phyloP scores from a whole-genome alignment of 2,888 invertebrate genomes.

The Diloba caeruleocephala region DNA sequence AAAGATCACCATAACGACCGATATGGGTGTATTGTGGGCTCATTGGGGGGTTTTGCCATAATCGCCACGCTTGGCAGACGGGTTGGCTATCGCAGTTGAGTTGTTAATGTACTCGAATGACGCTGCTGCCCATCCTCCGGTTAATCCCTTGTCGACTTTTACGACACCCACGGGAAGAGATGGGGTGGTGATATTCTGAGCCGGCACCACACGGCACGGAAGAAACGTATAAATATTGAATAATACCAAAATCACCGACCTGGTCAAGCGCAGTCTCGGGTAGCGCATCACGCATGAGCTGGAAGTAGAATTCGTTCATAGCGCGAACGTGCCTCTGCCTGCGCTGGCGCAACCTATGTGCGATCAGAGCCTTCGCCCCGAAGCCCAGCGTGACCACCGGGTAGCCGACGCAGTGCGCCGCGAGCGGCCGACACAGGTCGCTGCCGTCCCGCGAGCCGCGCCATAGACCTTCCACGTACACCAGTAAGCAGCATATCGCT shows the following conservation, averaged over 20 bases:
- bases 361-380: constrained; percentile 97
- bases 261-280: constrained; percentile 88
- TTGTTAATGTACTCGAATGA: too few relatives aligned
- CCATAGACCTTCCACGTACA: constrained; percentile 97
- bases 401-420: constrained; percentile 98
- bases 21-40: too few relatives aligned
- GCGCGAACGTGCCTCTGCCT: constrained; percentile 97
- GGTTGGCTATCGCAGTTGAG: too few relatives aligned
- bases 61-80: too few relatives aligned
- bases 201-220: too few relatives aligned
- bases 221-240: constrained; percentile 2
- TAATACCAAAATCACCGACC: too few relatives aligned
- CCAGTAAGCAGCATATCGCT: constrained; percentile 97
- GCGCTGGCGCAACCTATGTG: constrained; percentile 96
- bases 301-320: constrained; percentile 98
- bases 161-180: too few relatives aligned
- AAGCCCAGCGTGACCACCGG: constrained; percentile 98
- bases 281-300: constrained; percentile 96
- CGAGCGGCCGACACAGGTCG: constrained; percentile 98
- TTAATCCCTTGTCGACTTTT: too few relatives aligned
- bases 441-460: constrained; percentile 91
- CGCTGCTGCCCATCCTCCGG: too few relatives aligned
- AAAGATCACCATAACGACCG: too few relatives aligned
- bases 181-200: too few relatives aligned
- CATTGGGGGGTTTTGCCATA: too few relatives aligned